phyloP scores from a whole-genome alignment of 2,888 invertebrate species.

The Ischnus inquisitorius region DNA sequence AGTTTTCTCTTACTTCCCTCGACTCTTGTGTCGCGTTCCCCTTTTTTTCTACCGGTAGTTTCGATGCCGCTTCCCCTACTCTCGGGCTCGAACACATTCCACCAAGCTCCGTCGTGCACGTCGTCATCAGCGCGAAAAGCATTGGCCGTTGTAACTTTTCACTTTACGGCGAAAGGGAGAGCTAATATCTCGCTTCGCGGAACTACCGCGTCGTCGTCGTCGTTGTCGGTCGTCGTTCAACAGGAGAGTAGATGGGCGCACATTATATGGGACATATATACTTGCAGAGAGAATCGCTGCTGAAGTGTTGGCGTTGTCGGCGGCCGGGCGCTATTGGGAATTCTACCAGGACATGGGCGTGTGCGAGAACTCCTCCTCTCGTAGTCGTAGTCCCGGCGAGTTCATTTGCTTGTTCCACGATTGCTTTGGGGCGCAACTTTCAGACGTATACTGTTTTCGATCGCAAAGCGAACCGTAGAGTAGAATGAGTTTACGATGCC shows the following conservation, averaged over 20 bases:
- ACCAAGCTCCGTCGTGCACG: slow-evolving; percentile 36
- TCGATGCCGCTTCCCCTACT: slow-evolving; percentile 12
- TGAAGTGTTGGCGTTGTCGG: slow-evolving; percentile 54
- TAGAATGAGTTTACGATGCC: slow-evolving; percentile 56
- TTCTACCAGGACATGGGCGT: slow-evolving; percentile 33
- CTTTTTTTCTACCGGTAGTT: slow-evolving; percentile 19
- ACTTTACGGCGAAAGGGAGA: slow-evolving; percentile 78
- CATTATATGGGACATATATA: slow-evolving; percentile 23
- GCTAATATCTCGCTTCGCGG: slow-evolving; percentile 67
- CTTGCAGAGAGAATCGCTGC: slow-evolving; percentile 48
- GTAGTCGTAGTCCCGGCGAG: slow-evolving; percentile 40
- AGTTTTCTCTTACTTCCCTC: slow-evolving; percentile 46
- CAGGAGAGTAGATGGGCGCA: slow-evolving; percentile 29
- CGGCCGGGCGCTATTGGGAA: slow-evolving; percentile 60
- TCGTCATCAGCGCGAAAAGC: slow-evolving; percentile 52
- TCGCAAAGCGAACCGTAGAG: slow-evolving; percentile 52
- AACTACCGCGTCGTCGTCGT: slow-evolving; percentile 53
- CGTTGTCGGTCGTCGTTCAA: slow-evolving; percentile 34
- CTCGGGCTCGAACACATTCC: slow-evolving; percentile 6
- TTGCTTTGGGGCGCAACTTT: slow-evolving; percentile 66
- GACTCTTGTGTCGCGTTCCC: slow-evolving; percentile 18
- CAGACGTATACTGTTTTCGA: slow-evolving; percentile 66
- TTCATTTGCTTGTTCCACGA: slow-evolving; percentile 68
- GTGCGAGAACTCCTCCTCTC: slow-evolving; percentile 44
- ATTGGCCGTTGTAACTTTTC: slow-evolving; percentile 78